Evolutionary conservation across 2,888 invertebrate species (phyloP).

Genomic region (Trachelus tabidus): DNA sequence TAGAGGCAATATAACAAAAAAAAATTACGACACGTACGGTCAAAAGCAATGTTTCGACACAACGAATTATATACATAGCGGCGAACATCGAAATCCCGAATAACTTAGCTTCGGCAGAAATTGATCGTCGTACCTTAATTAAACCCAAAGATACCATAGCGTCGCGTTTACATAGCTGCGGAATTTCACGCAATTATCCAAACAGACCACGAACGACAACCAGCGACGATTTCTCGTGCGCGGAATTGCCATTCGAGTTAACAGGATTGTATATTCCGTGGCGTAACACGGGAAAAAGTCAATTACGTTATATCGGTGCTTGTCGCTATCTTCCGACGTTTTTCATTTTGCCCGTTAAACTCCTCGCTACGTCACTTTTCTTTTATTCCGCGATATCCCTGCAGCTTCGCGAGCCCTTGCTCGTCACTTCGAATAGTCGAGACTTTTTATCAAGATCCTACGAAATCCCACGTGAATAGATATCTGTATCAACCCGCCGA

Average conservation of each 20-base stretch:
- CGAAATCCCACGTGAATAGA: not conserved
- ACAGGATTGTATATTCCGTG: not conserved
- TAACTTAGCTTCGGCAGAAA: conserved; percentile 28
- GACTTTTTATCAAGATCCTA: not conserved
- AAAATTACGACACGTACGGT: conserved; percentile 44
- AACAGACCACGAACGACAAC: not conserved
- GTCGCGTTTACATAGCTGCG: not conserved
- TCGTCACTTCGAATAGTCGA: not conserved
- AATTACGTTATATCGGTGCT: not conserved
- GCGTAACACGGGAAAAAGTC: not conserved
- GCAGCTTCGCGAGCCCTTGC: not conserved
- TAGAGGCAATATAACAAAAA: conserved; percentile 50
- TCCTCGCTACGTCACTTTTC: not conserved
- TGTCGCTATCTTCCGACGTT: not conserved
- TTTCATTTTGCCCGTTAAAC: not conserved
- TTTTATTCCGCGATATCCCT: not conserved
- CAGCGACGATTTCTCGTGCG: not conserved
- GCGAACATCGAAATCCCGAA: conserved; percentile 51
- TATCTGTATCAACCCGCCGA: not conserved
- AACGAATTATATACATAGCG: conserved; percentile 62
- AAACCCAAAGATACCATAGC: not conserved
- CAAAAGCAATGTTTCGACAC: conserved; percentile 66
- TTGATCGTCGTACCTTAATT: conserved; percentile 6
- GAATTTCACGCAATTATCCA: not conserved
- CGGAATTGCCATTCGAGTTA: not conserved